Evolutionary conservation across 2,888 invertebrate genomes (phyloP), one percentile per base, ranked within the genome.

Genomic region (Cerastis rubricosa): DNA sequence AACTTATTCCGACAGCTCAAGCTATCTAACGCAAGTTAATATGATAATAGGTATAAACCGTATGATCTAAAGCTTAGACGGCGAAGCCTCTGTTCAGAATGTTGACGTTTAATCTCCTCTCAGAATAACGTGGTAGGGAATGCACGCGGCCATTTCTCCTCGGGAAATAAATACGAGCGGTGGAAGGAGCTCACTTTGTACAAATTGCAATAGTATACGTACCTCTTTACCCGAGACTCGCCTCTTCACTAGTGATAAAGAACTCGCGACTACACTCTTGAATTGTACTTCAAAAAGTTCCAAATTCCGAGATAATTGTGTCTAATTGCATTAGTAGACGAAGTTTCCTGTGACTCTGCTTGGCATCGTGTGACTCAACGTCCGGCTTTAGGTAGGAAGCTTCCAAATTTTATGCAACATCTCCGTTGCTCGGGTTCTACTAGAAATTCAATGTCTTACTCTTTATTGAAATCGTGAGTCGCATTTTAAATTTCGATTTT

Each of bases 91-190:
- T 83, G 84, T 87, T 87, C 78, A 72, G 80, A 86, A 88, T 86
- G 87, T 87, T 90, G 91, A 90, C 86, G 85, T 90, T 91, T 90
- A 92, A 91, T 90, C 88, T 87, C 85, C 87, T 89, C 89, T 87
- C 85, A 87, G 83, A 90, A 90, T 91, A 89, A 89, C 88, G 83
- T 85, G 85, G 87, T 86, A 74, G 81, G 84, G 86, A 88, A 89
- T 89, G 88, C 87, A 88, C 82, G 75, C 83, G 85, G 87, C 88
- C 85, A 90, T 90, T 89, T 90, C 90, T 89, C 86, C 85, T 78
- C 85, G 81, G 87, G 85, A 92, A 91, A 93, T 92, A 94, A 93
- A 92, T 91, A 90, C 86, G 78, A 85, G 82, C 83, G 76, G 87
- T 86, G 80, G 87, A 89, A 89, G 90, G 87, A 89, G 90, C 88